Base-by-base conservation (phyloP, 2,113 vertebrate species). In the Oncorhynchus masou region DNA sequence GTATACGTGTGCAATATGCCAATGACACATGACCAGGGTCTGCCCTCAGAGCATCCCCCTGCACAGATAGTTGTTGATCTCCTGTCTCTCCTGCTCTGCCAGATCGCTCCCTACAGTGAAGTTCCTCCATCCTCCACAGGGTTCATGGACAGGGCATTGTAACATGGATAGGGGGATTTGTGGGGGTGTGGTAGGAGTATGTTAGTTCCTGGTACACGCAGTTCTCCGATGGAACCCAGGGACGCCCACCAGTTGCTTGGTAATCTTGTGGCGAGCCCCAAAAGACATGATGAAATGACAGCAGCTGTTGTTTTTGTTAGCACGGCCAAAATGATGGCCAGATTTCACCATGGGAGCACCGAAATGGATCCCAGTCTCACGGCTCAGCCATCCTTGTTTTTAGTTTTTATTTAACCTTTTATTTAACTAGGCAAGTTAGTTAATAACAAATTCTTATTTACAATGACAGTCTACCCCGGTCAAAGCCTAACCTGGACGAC, bases 271-370 rank as follows among this genome's bases (percentile, higher is more conserved):
- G 81, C 65, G 22, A 71, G 25, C 64, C 79, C 16, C 68, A 73
- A 68, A 78, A 73, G 1, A 27, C 29, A 73, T 70, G 80, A 81
- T 79, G 77, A 86, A 88, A 86, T 82, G 74, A 71, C 64, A 9
- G 82, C 91, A 91, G 87, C 88, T 93, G 92, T 76, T 72, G 75
- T 75, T 83, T 70, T 81, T 31, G 64, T 65, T 74, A 68, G 68
- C 74, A 74, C 19, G 15, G 74, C 78, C 62, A 81, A 73, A 83
- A 78, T 31, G 24, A 66, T 81, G 68, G 81, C 80, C 79, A 67
- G 79, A 89, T 79, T 84, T 85, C 39, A 88, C 86, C 73, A 24
- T 81, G 81, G 39, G 57, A 75, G 74, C 25, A 51, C 39, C 39
- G 2, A 45, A 45, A 76, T 74, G 81, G 77, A 83, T 67, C 75